Percentiles rank a stretch among this genome's conserved stretches.
These are phyloP conservation scores for Urosaurus nigricauda DNA, from an alignment of 2,797 vertebrate species.

Conservation along the genomic window DNA sequence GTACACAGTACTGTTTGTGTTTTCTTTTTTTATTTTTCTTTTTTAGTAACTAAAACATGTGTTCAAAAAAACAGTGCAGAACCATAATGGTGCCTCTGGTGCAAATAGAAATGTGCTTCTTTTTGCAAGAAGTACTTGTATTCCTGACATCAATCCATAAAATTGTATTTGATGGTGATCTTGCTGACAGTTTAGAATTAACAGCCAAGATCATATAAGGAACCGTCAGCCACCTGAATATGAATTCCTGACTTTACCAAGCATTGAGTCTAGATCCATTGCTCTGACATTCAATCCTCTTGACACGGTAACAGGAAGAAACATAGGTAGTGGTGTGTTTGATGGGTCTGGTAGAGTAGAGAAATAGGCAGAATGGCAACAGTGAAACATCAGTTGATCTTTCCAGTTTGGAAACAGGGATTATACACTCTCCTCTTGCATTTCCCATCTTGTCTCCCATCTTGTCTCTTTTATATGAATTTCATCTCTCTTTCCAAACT, in stretches of 20 bases:
- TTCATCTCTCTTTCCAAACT: no score
- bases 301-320: no score
- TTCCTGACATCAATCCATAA: background rate
- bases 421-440: background rate
- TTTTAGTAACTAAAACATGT: background rate
- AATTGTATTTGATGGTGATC: background rate
- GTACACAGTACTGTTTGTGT: no score
- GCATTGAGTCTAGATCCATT: no score
- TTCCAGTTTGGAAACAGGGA: background rate
- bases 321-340: no score
- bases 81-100: background rate
- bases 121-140: background rate
- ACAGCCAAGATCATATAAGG: background rate
- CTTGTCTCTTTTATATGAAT: background rate
- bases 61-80: background rate
- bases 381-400: background rate
- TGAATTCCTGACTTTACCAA: background rate
- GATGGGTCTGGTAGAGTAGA: no score
- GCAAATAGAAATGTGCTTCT: background rate
- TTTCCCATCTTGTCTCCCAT: background rate
- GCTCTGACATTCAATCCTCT: no score
- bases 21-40: no score
- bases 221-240: background rate
- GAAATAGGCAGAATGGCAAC: no score
- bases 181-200: background rate